Evolutionary conservation across 2,113 vertebrate species (phyloP).

Genomic region (Leptobrachium ailaonicum): DNA sequence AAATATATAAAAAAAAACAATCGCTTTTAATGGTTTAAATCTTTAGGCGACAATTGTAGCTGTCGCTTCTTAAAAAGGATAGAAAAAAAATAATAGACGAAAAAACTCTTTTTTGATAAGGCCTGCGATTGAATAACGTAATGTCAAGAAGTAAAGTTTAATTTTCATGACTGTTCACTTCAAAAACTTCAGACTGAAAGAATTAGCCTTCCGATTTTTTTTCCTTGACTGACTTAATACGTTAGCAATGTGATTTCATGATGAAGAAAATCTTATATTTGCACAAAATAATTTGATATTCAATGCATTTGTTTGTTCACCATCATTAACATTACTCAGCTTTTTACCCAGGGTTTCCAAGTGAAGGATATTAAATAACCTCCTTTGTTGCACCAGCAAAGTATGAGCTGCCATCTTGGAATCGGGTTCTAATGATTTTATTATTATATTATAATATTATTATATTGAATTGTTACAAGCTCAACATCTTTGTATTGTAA

Average conservation of each 20-base stretch:
- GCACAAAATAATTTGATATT: too few species aligned
- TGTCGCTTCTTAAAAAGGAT: slow-evolving; percentile 60
- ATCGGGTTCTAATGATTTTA: too few species aligned
- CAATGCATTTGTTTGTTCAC: too few species aligned
- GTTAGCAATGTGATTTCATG: neutral
- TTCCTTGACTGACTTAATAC: neutral
- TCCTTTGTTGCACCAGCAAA: too few species aligned
- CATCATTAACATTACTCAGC: too few species aligned
- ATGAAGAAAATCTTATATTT: neutral
- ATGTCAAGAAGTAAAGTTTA: slow-evolving; percentile 43
- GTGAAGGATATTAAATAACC: too few species aligned
- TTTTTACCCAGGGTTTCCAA: too few species aligned
- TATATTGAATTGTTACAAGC: too few species aligned
- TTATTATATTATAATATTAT: too few species aligned
- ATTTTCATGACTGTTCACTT: slow-evolving; percentile 48
- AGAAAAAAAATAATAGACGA: slow-evolving; percentile 51
- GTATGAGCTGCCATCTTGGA: too few species aligned
- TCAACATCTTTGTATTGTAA: too few species aligned
- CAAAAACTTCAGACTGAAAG: slow-evolving; percentile 41
- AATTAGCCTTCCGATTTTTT: neutral
- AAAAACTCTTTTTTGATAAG: slow-evolving; percentile 50
- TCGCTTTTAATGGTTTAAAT: slow-evolving; percentile 63
- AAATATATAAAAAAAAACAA: neutral
- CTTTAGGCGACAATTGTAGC: slow-evolving; percentile 67
- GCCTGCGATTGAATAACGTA: slow-evolving; percentile 50